Evolutionary conservation across 2,888 invertebrate species (phyloP).

Genomic region (Brachylomia viminalis): DNA sequence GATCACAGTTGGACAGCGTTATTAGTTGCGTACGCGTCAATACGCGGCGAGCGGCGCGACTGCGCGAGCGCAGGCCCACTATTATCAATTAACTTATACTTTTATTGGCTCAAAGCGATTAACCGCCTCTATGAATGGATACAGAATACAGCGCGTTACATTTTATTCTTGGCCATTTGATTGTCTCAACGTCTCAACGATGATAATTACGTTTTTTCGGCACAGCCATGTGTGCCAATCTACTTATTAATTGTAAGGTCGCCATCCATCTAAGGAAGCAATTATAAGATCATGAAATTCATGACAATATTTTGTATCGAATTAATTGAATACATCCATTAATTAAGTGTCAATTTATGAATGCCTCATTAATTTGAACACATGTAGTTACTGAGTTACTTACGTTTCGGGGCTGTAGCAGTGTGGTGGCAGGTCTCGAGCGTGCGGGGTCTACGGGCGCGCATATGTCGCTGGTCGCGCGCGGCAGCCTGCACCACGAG

Average conservation of each 20-base stretch:
- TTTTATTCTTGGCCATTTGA: slow-evolving; percentile 57
- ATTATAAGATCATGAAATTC: slow-evolving; percentile 50
- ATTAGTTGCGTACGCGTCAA: slow-evolving; percentile 49
- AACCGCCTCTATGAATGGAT: slow-evolving; percentile 58
- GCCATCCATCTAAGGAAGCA: slow-evolving; percentile 31
- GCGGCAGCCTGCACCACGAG: slow-evolving; percentile 7
- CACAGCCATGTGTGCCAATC: slow-evolving; percentile 37
- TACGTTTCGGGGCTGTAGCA: background rate
- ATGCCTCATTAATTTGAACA: slow-evolving; percentile 16
- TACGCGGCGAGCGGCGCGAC: slow-evolving; percentile 40
- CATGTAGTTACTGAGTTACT: background rate
- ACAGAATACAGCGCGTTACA: slow-evolving; percentile 55
- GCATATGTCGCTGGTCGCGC: slow-evolving; percentile 1
- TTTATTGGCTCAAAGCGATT: slow-evolving; percentile 64
- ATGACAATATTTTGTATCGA: slow-evolving; percentile 48
- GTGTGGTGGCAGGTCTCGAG: slow-evolving; percentile 17
- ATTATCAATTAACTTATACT: slow-evolving; percentile 64
- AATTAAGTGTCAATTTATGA: background rate
- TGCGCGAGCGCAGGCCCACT: slow-evolving; percentile 53
- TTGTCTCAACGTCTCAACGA: slow-evolving; percentile 41
- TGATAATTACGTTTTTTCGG: slow-evolving; percentile 47
- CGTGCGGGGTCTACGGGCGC: slow-evolving; percentile 8
- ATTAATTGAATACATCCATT: slow-evolving; percentile 31
- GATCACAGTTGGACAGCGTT: slow-evolving; percentile 54
- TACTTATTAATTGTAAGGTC: slow-evolving; percentile 42